Percentiles rank a stretch among this genome's conserved stretches.
Evolutionary conservation across 1,140 invertebrate species (phyloP).

Genomic region (Lepidurus arcticus): DNA sequence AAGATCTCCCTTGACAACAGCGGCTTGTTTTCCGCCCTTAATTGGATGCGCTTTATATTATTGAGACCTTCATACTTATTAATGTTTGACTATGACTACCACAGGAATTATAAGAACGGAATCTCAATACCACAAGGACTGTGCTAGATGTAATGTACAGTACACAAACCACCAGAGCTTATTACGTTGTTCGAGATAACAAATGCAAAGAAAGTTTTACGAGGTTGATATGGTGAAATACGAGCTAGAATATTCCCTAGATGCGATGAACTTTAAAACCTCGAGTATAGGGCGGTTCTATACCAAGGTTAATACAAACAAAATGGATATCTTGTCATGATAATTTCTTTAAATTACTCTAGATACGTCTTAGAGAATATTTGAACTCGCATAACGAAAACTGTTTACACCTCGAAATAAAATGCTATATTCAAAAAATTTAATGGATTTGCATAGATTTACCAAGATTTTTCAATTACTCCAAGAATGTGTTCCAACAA

Average conservation of each 20-base stretch:
- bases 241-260: neutral
- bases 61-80: neutral
- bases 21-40: neutral
- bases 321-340: neutral
- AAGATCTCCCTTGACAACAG: slow-evolving; percentile 13
- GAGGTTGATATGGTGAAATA: neutral
- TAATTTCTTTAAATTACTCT: neutral
- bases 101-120: neutral
- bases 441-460: neutral
- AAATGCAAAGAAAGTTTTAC: neutral
- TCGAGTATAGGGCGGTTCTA: neutral
- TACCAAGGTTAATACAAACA: neutral
- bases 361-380: neutral
- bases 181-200: neutral
- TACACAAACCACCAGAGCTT: neutral
- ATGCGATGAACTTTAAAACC: neutral
- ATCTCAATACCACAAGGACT: neutral
- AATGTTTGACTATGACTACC: neutral
- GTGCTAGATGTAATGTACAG: neutral
- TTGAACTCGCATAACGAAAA: neutral
- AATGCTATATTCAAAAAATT: no score
- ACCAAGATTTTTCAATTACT: neutral
- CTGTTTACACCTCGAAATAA: neutral
- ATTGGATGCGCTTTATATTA: neutral
- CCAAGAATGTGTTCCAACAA: neutral